phyloP scores from a whole-genome alignment of 64 coral and sea anemone species.

The Catalaphyllia jardinei region DNA sequence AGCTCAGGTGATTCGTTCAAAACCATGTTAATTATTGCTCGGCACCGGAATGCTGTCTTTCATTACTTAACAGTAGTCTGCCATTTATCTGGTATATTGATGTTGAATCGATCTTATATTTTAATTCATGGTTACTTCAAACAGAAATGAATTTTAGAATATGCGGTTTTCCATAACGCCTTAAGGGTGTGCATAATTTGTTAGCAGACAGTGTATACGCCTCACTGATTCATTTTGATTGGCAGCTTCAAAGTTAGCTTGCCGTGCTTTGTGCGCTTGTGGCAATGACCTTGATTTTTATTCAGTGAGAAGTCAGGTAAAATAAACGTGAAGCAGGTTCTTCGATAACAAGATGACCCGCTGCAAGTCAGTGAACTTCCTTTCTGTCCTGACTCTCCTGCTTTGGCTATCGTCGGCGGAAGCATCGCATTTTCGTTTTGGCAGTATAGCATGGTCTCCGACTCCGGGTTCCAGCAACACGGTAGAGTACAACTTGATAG shows the following conservation, averaged over 20 bases:
- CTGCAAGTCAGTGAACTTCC: neutral
- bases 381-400: neutral
- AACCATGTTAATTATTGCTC: too few relatives aligned
- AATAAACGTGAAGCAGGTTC: neutral
- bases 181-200: neutral
- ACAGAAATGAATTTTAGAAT: too few relatives aligned
- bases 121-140: too few relatives aligned
- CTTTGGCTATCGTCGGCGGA: neutral
- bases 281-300: neutral
- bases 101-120: too few relatives aligned
- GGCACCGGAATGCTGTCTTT: too few relatives aligned
- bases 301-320: too few relatives aligned
- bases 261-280: neutral
- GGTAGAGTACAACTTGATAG: slow-evolving; percentile 1
- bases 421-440: slow-evolving; percentile 22
- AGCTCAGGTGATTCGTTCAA: too few relatives aligned
- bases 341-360: neutral
- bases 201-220: neutral
- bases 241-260: neutral
- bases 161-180: too few relatives aligned
- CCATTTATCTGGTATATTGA: too few relatives aligned
- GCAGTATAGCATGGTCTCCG: neutral
- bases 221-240: neutral
- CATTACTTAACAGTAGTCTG: too few relatives aligned
- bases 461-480: neutral